A percentile compares a stretch with the other conserved stretches of the same genome.
These are phyloP conservation scores for Parnassius orleans DNA, from an alignment of 2,888 invertebrate species.

Conservation along the genomic window DNA sequence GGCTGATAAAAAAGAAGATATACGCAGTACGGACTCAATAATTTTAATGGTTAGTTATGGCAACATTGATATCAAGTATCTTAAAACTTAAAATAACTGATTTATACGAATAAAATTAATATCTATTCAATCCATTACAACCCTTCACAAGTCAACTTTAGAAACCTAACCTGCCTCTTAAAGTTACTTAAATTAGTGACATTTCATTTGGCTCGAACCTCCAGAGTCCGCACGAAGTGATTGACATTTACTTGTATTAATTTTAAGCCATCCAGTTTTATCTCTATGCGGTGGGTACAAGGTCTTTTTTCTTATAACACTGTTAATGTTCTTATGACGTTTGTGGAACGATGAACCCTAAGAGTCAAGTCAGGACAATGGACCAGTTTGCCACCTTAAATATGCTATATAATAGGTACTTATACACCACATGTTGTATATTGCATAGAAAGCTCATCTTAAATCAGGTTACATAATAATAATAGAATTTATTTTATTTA, in stretches of 20 bases:
- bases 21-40: too few species aligned
- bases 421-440: too few species aligned
- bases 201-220: constrained; percentile 20
- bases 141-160: background rate
- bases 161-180: constrained; percentile 19
- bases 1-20: too few species aligned
- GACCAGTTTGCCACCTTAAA: constrained; percentile 21
- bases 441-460: too few species aligned
- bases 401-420: constrained; percentile 4
- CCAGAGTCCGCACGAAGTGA: constrained; percentile 17
- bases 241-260: constrained; percentile 21
- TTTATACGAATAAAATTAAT: too few species aligned
- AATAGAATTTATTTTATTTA: too few species aligned
- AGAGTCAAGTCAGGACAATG: constrained; percentile 24
- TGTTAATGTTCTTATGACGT: constrained; percentile 7
- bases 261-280: background rate
- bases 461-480: too few species aligned
- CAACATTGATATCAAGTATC: too few species aligned
- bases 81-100: too few species aligned
- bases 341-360: background rate
- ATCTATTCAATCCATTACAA: too few species aligned
- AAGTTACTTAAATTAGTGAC: constrained; percentile 16
- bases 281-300: background rate
- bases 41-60: too few species aligned
- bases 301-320: constrained; percentile 3